phyloP scores from a whole-genome alignment of 2,113 vertebrate species.

The Gyps fulvus region DNA sequence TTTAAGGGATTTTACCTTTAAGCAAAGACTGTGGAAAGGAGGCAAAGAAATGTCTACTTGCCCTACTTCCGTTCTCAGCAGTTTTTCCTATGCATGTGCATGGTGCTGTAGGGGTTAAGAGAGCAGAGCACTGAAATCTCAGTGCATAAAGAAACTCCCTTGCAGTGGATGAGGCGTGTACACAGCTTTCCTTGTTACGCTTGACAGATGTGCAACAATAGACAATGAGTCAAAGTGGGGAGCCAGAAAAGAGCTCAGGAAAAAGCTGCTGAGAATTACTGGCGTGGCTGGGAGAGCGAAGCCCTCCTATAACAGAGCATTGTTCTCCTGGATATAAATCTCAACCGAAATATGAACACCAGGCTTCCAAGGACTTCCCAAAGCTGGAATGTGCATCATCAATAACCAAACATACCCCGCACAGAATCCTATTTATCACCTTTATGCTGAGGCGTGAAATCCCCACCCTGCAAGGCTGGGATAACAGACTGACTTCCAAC shows the following conservation, averaged over 20 bases:
- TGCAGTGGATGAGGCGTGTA: neutral
- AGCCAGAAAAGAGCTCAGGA: neutral
- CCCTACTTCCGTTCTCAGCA: neutral
- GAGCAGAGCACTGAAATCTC: neutral
- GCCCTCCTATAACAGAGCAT: neutral
- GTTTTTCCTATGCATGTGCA: neutral
- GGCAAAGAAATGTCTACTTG: neutral
- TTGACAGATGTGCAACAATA: slow-evolving; percentile 10
- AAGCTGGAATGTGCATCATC: neutral
- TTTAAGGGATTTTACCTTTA: neutral
- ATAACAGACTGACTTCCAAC: neutral
- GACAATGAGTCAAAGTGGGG: neutral
- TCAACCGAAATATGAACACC: neutral
- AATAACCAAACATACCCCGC: neutral
- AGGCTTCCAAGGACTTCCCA: neutral
- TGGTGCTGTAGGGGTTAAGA: neutral
- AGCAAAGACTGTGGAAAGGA: neutral
- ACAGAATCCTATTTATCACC: neutral
- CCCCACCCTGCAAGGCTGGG: neutral
- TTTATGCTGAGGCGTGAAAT: neutral
- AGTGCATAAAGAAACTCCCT: neutral
- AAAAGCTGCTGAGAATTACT: neutral
- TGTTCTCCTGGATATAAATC: slow-evolving; percentile 28
- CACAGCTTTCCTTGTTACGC: neutral
- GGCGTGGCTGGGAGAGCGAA: neutral